Conservation (phyloP, 37 sponge, comb jelly and placozoan species). For the Mnemiopsis leidyi region DNA sequence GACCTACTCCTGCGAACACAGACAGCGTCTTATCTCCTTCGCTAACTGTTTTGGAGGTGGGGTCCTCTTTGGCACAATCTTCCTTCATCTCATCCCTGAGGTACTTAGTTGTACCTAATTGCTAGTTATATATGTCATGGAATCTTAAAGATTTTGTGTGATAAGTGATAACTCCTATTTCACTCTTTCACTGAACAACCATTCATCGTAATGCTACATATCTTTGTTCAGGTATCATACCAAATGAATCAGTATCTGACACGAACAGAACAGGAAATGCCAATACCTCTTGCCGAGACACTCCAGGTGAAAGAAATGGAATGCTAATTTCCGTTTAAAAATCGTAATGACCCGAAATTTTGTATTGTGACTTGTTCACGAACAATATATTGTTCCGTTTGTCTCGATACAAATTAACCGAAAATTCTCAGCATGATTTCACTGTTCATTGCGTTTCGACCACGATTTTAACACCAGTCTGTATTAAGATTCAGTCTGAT, state of each 20-base stretch:
- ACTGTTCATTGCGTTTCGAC: no score
- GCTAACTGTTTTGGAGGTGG: constrained; percentile 63
- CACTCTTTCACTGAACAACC: no score
- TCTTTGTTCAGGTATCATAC: neutral
- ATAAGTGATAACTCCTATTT: no score
- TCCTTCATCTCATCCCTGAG: constrained; percentile 62
- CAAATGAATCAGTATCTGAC: constrained; percentile 43
- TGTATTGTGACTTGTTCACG: no score
- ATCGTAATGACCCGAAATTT: neutral
- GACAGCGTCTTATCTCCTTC: constrained; percentile 37
- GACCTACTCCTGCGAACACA: constrained; percentile 65
- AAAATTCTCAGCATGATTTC: no score
- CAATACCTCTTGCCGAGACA: constrained; percentile 23
- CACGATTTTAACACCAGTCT: no score
- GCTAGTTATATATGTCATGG: no score
- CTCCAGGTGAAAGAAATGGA: neutral
- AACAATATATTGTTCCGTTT: no score
- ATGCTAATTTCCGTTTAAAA: neutral
- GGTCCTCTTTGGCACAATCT: constrained; percentile 55
- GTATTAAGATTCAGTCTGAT: neutral
- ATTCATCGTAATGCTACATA: no score
- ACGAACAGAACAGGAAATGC: neutral
- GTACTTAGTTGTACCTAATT: no score
- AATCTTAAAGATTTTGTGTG: no score
- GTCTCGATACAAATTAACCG: no score